Evolutionary conservation across 2,797 vertebrate genomes (phyloP), one percentile per base, ranked within the genome.

Genomic region (Myotis vivesi): DNA sequence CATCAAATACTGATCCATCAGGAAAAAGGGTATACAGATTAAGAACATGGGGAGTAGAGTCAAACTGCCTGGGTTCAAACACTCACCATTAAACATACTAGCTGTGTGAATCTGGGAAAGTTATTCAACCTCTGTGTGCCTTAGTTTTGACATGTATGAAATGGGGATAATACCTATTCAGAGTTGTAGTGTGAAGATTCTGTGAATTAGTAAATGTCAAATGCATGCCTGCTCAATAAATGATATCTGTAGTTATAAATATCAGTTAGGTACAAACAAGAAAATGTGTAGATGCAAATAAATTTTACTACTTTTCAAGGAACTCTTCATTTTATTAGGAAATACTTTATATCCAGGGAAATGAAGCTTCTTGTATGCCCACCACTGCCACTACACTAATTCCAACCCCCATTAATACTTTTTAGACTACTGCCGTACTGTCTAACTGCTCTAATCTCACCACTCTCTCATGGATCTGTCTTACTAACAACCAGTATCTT

Each of bases 251-350:
- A 73, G n/a, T 87, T 93, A 8, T 6, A 46, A 38, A 72, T 79
- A 25, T 76, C 38, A 81, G 3, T 75, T 76, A 51, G 25, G 19
- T 71, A 10, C 89, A 92, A 84, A 86, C 20, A 91, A 69, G 28
- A 75, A 80, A 71, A 49, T 79, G 16, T 72, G 25, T 84, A 71
- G 41, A 17, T 76, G 2, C 79, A 57, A 73, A 59, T 93, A 46
- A 79, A 64, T 89, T 86, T 87, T 57, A 92, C 75, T 89, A 23
- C 59, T 91, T 92, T 55, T 80, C n/a, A 81, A 68, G 66, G 73
- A 93, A 86, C 36, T 53, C 41, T 69, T 75, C 25, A 44, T 20
- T 79, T 90, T 82, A 83, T 72, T 95, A 73, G 84, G 72, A 87
- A 88, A 68, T 82, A 62, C 59, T 81, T 53, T 36, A 36, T 33